Percentiles rank a stretch among this genome's conserved stretches.
Conservation (phyloP, 2,113 vertebrate species). For the Mesocricetus auratus region DNA sequence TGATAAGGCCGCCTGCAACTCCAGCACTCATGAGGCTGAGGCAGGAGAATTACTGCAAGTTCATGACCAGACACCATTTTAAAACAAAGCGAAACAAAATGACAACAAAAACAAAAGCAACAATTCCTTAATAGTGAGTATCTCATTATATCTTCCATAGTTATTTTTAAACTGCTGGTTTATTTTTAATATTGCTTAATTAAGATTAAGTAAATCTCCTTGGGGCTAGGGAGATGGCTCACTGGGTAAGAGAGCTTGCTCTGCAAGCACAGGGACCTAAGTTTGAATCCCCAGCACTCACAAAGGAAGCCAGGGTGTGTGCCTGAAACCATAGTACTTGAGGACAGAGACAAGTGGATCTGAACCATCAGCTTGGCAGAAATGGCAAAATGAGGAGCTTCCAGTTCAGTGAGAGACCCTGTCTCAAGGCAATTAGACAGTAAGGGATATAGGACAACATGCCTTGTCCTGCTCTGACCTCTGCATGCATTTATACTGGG, state of each 20-base stretch:
- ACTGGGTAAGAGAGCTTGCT: neutral
- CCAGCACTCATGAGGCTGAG: neutral
- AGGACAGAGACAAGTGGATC: neutral
- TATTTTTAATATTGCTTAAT: neutral
- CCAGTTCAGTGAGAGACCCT: neutral
- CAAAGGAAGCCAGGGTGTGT: neutral
- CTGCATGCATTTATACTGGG: neutral
- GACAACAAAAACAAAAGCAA: neutral
- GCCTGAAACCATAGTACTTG: neutral
- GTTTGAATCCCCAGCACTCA: neutral
- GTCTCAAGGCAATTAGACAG: neutral
- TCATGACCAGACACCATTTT: neutral
- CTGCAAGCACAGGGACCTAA: neutral
- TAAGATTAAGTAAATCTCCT: neutral
- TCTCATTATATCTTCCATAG: neutral
- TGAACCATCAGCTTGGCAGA: neutral
- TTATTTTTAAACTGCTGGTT: neutral
- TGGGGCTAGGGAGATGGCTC: neutral
- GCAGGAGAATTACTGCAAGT: neutral
- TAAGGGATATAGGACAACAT: neutral
- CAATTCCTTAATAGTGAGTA: conserved; percentile 16
- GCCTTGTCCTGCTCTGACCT: neutral
- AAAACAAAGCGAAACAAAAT: neutral
- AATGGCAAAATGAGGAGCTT: neutral
- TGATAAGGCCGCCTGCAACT: neutral